phyloP scores from a whole-genome alignment of 2,888 invertebrate genomes.

The Magallana nippona region DNA sequence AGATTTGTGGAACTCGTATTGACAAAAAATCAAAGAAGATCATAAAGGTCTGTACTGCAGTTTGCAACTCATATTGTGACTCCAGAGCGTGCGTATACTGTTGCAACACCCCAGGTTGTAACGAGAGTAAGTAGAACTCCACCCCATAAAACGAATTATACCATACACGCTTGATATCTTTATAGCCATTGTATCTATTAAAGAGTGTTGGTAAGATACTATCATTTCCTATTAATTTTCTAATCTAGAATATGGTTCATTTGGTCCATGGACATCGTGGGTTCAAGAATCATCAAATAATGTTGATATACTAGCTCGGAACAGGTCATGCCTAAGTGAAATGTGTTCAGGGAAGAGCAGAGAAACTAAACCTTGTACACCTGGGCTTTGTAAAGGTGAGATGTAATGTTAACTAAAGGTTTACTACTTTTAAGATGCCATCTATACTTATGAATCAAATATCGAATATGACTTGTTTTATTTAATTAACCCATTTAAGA shows the following conservation, averaged over 20 bases:
- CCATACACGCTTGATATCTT: too few species aligned
- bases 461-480: too few species aligned
- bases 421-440: too few species aligned
- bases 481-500: not conserved
- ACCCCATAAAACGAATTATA: too few species aligned
- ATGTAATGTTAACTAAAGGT: not conserved
- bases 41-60: not conserved
- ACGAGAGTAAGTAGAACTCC: not conserved
- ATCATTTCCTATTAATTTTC: too few species aligned
- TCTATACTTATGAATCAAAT: too few species aligned
- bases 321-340: not conserved
- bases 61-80: constrained; percentile 3
- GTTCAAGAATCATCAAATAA: not conserved
- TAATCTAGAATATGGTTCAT: not conserved
- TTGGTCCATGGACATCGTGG: constrained; percentile 11
- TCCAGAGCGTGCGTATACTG: not conserved
- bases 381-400: not conserved
- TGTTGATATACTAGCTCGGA: not conserved
- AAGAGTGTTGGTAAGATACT: not conserved
- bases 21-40: constrained; percentile 9
- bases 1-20: not conserved
- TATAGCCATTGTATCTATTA: too few species aligned
- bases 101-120: not conserved
- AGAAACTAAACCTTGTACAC: not conserved
- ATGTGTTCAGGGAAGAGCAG: not conserved